Evolutionary conservation across 2,888 invertebrate species (phyloP).

Genomic region (Bellardia pandia): DNA sequence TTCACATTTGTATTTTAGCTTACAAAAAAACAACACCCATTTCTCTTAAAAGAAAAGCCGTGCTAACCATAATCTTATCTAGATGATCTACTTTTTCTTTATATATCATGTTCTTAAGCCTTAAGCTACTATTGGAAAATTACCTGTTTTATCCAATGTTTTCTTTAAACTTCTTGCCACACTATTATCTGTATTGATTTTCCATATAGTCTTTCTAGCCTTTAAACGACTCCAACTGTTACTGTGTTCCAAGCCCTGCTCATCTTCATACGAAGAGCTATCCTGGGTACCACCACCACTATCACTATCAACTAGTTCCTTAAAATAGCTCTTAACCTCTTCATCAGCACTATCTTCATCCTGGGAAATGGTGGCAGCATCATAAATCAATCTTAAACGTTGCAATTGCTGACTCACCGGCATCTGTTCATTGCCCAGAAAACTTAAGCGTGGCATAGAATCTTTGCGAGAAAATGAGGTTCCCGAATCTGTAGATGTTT

Average conservation of each 20-base stretch:
- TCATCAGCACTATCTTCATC: constrained; percentile 86
- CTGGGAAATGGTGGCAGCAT: constrained; percentile 83
- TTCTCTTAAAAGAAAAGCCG: not conserved
- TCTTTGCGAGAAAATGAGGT: constrained; percentile 74
- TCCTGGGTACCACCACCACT: constrained; percentile 81
- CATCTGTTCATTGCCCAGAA: constrained; percentile 80
- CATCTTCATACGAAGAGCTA: constrained; percentile 80
- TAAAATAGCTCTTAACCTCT: constrained; percentile 86
- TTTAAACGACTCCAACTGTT: constrained; percentile 87
- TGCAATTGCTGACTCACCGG: constrained; percentile 82
- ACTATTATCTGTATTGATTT: constrained; percentile 78
- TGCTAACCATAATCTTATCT: constrained; percentile 9
- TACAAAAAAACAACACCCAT: too few relatives aligned
- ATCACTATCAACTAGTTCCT: constrained; percentile 78
- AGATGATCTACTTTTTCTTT: constrained; percentile 72
- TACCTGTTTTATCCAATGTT: constrained; percentile 78
- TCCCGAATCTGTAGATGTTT: constrained; percentile 74
- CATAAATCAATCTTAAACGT: constrained; percentile 82
- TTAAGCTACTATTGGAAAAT: constrained; percentile 37
- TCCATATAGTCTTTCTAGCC: constrained; percentile 84
- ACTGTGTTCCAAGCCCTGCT: constrained; percentile 78
- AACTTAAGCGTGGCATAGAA: constrained; percentile 81
- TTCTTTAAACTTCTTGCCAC: constrained; percentile 42
- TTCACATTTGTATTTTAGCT: too few relatives aligned
- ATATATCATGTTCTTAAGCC: not conserved